Evolutionary conservation across 2,888 invertebrate genomes (phyloP).

Genomic region (Rhingia campestris): DNA sequence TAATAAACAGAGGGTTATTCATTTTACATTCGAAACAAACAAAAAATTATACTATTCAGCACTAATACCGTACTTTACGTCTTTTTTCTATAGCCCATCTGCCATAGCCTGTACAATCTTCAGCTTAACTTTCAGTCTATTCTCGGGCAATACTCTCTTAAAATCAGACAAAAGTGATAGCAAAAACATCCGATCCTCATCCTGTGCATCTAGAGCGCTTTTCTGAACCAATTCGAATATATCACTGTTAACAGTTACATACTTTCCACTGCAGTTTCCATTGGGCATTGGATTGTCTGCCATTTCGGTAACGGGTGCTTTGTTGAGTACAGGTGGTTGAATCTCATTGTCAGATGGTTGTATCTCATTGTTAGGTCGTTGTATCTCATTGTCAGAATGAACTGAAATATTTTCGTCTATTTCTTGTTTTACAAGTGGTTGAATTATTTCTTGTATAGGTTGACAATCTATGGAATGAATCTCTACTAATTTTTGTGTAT

Average conservation of each 20-base stretch:
- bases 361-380: too few relatives aligned
- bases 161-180: constrained; percentile 74
- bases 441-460: too few relatives aligned
- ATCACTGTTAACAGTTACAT: background rate
- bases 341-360: too few relatives aligned
- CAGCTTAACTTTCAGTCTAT: constrained; percentile 73
- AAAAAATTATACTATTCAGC: background rate
- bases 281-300: background rate
- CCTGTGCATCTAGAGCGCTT: constrained; percentile 44
- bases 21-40: background rate
- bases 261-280: background rate
- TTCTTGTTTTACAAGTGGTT: too few relatives aligned
- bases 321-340: background rate
- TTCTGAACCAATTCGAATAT: constrained; percentile 26
- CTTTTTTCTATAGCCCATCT: background rate
- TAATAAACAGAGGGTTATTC: too few relatives aligned
- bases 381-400: too few relatives aligned
- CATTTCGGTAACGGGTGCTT: background rate
- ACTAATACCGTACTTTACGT: background rate
- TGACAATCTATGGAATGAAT: too few relatives aligned
- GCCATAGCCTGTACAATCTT: constrained; percentile 74
- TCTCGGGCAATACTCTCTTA: constrained; percentile 65
- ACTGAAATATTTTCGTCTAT: too few relatives aligned
- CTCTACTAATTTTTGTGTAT: too few relatives aligned
- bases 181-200: constrained; percentile 75